These are phyloP conservation scores for Oreochromis tanganicae DNA, from an alignment of 2,113 vertebrate species.

Conservation along the genomic window DNA sequence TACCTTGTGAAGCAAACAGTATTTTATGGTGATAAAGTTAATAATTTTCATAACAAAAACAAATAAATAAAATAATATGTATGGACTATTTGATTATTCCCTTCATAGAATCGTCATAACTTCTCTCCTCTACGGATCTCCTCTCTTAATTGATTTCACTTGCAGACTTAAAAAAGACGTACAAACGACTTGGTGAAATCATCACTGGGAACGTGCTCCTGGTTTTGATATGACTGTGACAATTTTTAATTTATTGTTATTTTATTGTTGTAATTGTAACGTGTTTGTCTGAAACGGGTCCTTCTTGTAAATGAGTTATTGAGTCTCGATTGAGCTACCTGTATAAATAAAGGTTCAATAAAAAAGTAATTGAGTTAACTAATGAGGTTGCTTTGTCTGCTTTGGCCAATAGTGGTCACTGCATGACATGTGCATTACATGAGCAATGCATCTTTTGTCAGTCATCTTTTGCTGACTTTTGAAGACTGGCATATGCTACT, in stretches of 20 bases:
- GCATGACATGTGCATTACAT: background rate
- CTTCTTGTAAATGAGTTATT: fast-evolving
- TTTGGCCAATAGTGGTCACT: background rate
- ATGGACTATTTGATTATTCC: background rate
- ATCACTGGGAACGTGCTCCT: background rate
- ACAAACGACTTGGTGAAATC: background rate
- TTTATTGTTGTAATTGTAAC: background rate
- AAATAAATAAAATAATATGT: background rate
- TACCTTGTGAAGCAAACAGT: background rate
- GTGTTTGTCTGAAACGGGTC: background rate
- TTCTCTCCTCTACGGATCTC: background rate
- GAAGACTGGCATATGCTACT: background rate
- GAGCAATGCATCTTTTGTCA: background rate
- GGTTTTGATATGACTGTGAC: background rate
- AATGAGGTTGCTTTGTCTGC: background rate
- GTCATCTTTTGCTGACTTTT: background rate
- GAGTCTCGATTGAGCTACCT: background rate
- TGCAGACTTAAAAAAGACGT: background rate
- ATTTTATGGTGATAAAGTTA: background rate
- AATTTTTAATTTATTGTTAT: fast-evolving
- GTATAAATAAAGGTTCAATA: background rate
- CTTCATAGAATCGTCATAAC: background rate
- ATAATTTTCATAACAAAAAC: background rate
- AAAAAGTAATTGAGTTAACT: background rate
- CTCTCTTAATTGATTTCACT: background rate